These are phyloP conservation scores for Danio albolineatus DNA, from an alignment of 2,797 vertebrate genomes.

Conservation along the genomic window DNA sequence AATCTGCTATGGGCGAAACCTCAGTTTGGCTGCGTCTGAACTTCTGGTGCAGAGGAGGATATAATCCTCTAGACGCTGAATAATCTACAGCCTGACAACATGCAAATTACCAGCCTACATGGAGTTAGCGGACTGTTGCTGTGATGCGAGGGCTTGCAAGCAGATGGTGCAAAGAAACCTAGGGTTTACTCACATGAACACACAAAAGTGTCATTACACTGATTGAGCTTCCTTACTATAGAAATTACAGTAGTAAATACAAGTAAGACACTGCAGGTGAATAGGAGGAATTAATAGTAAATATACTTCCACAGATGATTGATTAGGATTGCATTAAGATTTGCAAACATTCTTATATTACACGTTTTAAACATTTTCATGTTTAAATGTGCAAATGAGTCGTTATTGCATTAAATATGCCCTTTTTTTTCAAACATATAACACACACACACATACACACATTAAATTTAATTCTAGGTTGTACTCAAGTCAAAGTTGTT, in stretches of 20 bases:
- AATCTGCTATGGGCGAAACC: conserved; percentile 5
- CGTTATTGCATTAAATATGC: no score
- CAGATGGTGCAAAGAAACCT: conserved; percentile 71
- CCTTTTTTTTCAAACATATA: no score
- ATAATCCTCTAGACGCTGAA: conserved; percentile 71
- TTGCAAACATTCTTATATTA: no score
- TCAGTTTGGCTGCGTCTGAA: conserved; percentile 26
- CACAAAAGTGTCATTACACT: conserved; percentile 31
- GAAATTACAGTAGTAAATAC: conserved; percentile 37
- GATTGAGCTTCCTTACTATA: conserved; percentile 17
- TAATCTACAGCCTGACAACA: conserved; percentile 75
- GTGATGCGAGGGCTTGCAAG: conserved; percentile 69
- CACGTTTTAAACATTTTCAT: no score
- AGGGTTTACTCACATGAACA: conserved; percentile 25
- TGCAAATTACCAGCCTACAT: conserved; percentile 77
- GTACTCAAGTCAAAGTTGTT: no score
- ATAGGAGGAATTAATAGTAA: no score
- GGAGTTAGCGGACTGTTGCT: conserved; percentile 68
- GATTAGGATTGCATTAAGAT: no score
- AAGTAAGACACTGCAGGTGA: conserved; percentile 1
- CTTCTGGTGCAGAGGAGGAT: conserved; percentile 45
- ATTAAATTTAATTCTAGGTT: no score
- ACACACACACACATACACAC: no score
- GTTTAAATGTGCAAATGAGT: no score
- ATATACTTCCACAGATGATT: no score